Evolutionary conservation across 2,888 invertebrate genomes (phyloP).

Genomic region (Bibio marci): DNA sequence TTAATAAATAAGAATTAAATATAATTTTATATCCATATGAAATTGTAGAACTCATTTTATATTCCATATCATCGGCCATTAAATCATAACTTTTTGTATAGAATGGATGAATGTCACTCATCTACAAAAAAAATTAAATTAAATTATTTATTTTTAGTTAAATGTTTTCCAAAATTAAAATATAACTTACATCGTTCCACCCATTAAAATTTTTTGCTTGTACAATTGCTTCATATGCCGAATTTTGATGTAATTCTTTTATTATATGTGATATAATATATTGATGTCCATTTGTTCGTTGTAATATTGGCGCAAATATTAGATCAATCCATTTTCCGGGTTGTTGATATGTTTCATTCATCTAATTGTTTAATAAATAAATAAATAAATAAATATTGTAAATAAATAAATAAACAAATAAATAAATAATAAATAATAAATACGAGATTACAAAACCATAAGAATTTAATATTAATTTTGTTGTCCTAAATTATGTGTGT

Average conservation of each 20-base stretch:
- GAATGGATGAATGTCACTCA: slow-evolving; percentile 56
- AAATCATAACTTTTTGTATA: slow-evolving; percentile 44
- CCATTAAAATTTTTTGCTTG: slow-evolving; percentile 59
- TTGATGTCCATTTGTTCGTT: slow-evolving; percentile 27
- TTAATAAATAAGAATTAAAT: too few species aligned
- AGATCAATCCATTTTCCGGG: slow-evolving; percentile 53
- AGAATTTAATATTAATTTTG: too few species aligned
- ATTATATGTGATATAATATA: slow-evolving; percentile 47
- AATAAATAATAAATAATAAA: neutral
- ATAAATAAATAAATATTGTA: slow-evolving; percentile 1
- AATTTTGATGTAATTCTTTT: slow-evolving; percentile 41
- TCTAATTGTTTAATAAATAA: slow-evolving; percentile 27
- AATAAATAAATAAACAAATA: too few species aligned
- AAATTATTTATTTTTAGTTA: too few species aligned
- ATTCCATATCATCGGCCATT: slow-evolving; percentile 29
- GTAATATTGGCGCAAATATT: slow-evolving; percentile 26
- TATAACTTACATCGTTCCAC: slow-evolving; percentile 42
- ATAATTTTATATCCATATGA: slow-evolving; percentile 1
- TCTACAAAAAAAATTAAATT: slow-evolving; percentile 27
- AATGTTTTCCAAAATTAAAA: neutral
- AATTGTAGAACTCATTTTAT: slow-evolving; percentile 25
- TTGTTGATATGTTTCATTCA: slow-evolving; percentile 54
- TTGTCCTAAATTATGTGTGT: too few species aligned
- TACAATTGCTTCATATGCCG: slow-evolving; percentile 55
- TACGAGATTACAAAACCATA: too few species aligned